Evolutionary conservation across 2,888 invertebrate genomes (phyloP), one percentile per base, ranked within the genome.

Genomic region (Sinotaia quadrata): DNA sequence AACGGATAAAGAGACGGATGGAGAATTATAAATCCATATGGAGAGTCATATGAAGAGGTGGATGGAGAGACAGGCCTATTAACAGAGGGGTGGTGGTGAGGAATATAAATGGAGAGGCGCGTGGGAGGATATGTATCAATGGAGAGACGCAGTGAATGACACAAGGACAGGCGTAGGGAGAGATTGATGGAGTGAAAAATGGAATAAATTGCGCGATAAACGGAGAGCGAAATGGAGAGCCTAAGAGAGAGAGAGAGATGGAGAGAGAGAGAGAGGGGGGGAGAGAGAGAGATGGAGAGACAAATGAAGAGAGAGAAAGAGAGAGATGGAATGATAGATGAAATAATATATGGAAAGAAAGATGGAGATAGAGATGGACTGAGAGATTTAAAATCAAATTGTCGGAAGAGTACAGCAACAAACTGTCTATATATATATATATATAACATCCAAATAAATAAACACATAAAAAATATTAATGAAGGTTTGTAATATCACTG

Each of bases 1-100:
- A 18, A 12, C 41, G 18, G 61, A 61, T n/a, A 47, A 21, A 61
- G 31, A 61, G 33, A 24, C 27, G 31, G 61, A 49, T 12, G n/a
- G 33, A 49, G 31, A 29, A 34, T 4, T 31, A 18, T 31, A 7
- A 24, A 52, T 52, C 10, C 27, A 24, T 12, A 56, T 31, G 10
- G 12, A 29, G 12, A 31, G 41, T 41, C 41, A 41, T 12, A 41
- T 41, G 18, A 41, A 41, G 8, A 41, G 41, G 10, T 12, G 41
- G 41, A 41, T 12, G 41, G 41, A 41, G 41, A 41, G 41, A 41
- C 41, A 18, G 41, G 18, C 41, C 10, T 8, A 41, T 41, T 8
- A 18, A 41, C 41, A 18, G 41, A 41, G 10, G 41, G 41, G 18
- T 41, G 41, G 41, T 12, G 10, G 41, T 8, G 18, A 12, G 41